Conservation (phyloP, 2,797 vertebrate genomes). For the Neoniphon sammara region DNA sequence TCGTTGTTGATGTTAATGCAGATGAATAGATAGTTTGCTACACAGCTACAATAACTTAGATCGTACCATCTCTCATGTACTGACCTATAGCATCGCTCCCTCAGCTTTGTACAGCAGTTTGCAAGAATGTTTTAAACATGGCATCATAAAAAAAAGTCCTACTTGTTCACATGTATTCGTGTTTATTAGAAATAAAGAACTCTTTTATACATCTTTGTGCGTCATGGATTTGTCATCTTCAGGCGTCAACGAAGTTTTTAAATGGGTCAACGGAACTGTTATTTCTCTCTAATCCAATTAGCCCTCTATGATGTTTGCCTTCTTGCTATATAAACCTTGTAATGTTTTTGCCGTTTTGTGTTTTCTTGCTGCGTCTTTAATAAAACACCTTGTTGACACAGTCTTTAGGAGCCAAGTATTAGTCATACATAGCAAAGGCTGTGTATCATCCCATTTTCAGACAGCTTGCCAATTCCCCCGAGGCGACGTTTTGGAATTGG, state of each 20-base stretch:
- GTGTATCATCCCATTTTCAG: conserved; percentile 68
- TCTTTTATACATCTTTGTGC: conserved; percentile 76
- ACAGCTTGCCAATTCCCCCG: conserved; percentile 65
- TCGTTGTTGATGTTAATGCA: conserved; percentile 63
- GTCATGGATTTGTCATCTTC: conserved; percentile 33
- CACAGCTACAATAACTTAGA: conserved; percentile 58
- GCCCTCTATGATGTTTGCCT: conserved; percentile 29
- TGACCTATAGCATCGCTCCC: conserved; percentile 61
- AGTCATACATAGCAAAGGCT: conserved; percentile 68
- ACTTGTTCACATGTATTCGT: conserved; percentile 74
- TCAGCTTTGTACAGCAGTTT: conserved; percentile 76
- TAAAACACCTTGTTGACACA: conserved; percentile 74
- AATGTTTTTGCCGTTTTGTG: conserved; percentile 55
- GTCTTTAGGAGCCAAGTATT: conserved; percentile 66
- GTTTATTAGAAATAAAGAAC: conserved; percentile 85
- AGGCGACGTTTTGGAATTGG: conserved; percentile 59
- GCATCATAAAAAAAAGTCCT: conserved; percentile 63
- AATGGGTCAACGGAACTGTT: conserved; percentile 33
- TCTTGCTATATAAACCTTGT: conserved; percentile 54
- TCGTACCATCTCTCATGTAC: conserved; percentile 53
- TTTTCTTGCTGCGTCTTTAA: conserved; percentile 65
- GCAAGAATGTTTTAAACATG: conserved; percentile 73
- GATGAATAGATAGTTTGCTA: conserved; percentile 70
- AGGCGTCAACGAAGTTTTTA: conserved; percentile 35
- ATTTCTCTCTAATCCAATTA: conserved; percentile 58